Evolutionary conservation across 1,140 invertebrate genomes (phyloP).

Genomic region (Lordiphosa mommai): DNA sequence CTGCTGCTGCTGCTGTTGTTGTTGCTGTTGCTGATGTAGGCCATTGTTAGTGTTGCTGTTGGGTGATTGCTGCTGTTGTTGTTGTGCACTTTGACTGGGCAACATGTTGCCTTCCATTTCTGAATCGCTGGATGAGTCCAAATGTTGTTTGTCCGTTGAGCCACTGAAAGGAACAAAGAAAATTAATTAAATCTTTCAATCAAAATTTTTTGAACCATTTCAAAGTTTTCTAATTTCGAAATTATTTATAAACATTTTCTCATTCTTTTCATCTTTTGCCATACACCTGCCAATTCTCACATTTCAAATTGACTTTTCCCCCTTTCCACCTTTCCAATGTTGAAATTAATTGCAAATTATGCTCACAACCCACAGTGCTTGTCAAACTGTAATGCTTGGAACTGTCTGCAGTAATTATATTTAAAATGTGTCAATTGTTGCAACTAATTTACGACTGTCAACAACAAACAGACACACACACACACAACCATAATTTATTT

Average conservation of each 20-base stretch:
- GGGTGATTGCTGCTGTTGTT: constrained; percentile 58
- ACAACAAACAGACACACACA: constrained; percentile 33
- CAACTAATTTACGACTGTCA: constrained; percentile 66
- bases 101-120: constrained; percentile 77
- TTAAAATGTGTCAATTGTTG: constrained; percentile 71
- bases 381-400: constrained; percentile 21
- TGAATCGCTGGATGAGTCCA: constrained; percentile 78
- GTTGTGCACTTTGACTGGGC: constrained; percentile 60
- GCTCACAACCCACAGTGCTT: neutral
- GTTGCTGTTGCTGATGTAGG: constrained; percentile 46
- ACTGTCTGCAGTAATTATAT: constrained; percentile 57
- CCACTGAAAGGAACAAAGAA: constrained; percentile 50
- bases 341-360: constrained; percentile 7
- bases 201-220: too few relatives aligned
- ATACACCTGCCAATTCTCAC: constrained; percentile 7
- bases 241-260: neutral
- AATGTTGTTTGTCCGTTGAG: constrained; percentile 77
- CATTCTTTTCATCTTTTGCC: neutral
- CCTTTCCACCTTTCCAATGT: neutral
- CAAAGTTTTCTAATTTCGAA: neutral
- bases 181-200: too few relatives aligned
- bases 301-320: neutral
- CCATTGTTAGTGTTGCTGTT: constrained; percentile 42
- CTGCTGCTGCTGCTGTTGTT: constrained; percentile 47
- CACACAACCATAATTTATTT: constrained; percentile 49